Percentiles rank a stretch among this genome's conserved stretches.
These are phyloP conservation scores for Myathropa florea DNA, from an alignment of 2,888 invertebrate species.

Conservation along the genomic window DNA sequence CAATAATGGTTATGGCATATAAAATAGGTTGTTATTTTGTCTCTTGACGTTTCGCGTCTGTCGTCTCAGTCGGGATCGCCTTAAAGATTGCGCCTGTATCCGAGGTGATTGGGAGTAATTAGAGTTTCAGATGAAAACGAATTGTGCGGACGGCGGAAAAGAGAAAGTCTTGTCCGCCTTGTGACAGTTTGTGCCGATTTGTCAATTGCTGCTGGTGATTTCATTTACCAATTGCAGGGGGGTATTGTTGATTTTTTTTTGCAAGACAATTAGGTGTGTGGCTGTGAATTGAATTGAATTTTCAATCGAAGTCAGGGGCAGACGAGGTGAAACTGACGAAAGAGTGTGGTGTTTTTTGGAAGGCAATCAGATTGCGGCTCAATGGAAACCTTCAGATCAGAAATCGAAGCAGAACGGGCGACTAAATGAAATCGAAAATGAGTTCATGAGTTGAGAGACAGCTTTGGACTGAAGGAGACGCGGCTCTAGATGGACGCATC, in stretches of 20 bases:
- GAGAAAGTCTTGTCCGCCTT: conserved; percentile 25
- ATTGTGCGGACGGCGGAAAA: conserved; percentile 21
- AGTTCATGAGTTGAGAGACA: too few relatives aligned
- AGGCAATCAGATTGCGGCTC: not conserved
- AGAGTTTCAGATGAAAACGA: conserved; percentile 2
- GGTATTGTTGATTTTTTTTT: not conserved
- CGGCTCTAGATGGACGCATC: too few relatives aligned
- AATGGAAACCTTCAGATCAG: not conserved
- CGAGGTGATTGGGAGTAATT: not conserved
- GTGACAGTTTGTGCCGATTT: conserved; percentile 31
- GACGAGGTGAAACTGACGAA: not conserved
- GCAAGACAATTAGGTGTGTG: conserved; percentile 5
- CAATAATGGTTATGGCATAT: conserved; percentile 53
- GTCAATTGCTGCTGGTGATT: conserved; percentile 12
- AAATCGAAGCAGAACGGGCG: too few relatives aligned
- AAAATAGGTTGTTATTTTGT: conserved; percentile 43
- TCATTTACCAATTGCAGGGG: not conserved
- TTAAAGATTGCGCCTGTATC: not conserved
- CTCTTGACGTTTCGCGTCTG: not conserved
- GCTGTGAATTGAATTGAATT: conserved; percentile 8
- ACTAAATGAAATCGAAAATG: too few relatives aligned
- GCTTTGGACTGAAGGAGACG: too few relatives aligned
- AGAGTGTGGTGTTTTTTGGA: not conserved
- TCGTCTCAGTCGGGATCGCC: not conserved
- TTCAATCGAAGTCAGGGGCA: not conserved